phyloP scores from a whole-genome alignment of 2,888 invertebrate genomes.

The Nezara viridula region DNA sequence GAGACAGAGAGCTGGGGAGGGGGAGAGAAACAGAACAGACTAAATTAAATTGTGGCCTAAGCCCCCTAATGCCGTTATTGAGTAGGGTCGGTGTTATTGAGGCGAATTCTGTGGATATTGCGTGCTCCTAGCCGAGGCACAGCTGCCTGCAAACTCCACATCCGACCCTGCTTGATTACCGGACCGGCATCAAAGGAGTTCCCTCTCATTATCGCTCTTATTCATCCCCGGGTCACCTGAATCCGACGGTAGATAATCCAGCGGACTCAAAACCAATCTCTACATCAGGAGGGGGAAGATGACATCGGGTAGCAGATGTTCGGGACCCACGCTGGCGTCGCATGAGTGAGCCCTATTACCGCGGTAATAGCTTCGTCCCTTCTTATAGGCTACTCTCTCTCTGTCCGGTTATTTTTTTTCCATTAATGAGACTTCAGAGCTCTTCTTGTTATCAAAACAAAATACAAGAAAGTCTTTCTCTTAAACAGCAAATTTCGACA shows the following conservation, averaged over 20 bases:
- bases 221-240: not conserved
- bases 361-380: not conserved
- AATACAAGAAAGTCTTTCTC: not conserved
- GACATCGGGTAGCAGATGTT: conserved; percentile 8
- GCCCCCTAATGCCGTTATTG: conserved; percentile 50
- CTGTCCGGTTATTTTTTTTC: not conserved
- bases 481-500: not conserved
- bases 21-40: conserved; percentile 14
- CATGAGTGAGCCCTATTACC: conserved; percentile 12
- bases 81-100: conserved; percentile 49
- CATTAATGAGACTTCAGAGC: not conserved
- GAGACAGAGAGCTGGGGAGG: not conserved
- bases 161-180: conserved; percentile 27
- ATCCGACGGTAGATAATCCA: not conserved
- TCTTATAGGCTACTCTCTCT: not conserved
- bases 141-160: not conserved
- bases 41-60: conserved; percentile 45
- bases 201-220: conserved; percentile 12
- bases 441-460: not conserved
- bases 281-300: not conserved
- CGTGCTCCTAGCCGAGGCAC: not conserved
- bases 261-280: not conserved
- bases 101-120: conserved; percentile 33
- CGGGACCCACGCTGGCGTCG: not conserved
- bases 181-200: not conserved